Evolutionary conservation across 2,113 vertebrate species (phyloP), one percentile per base, ranked within the genome.

Genomic region (Neoarius graeffei): DNA sequence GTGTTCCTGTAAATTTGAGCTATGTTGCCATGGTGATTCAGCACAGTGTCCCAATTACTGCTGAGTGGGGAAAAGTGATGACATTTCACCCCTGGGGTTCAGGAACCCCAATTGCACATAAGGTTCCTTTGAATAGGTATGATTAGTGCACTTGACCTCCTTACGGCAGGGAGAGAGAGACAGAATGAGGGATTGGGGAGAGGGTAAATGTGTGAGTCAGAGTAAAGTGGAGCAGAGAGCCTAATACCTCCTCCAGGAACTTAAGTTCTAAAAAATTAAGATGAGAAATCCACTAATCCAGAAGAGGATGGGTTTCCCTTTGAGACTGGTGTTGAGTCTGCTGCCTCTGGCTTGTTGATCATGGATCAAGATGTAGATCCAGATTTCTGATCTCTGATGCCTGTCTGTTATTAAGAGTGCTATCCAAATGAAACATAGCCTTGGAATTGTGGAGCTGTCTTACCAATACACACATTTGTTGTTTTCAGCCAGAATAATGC

Each of bases 111-210:
- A 56, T 88, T 82, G 81, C 64, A 84, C 48, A 56, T 82, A 66
- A 66, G 73, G 74, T 73, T 67, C 20, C 71, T 87, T 69, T 66
- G 83, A 69, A 60, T 85, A 62, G n/a, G 67, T 56, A 56, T 88
- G 86, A 83, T 88, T 90, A 86, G 54, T 13, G 25, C 74, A 86
- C 84, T 90, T 88, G 71, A 86, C 69, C 83, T 23, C 13, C 77
- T 42, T 81, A 67, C 59, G 20, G 30, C 35, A 20, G 62, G 83
- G 54, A 59, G 54, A 59, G 17, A 74, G 66, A 54, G 76, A 57
- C 54, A 73, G 73, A 52, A 56, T 66, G 80, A 64, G 48, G 11
- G 62, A n/a, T 7, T 2, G 7, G 4, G 73, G 1, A 17, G 15
- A 20, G 71, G 20, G 4, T 4, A 25, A 48, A 25, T 50, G 48